A percentile compares a stretch with the other conserved stretches of the same genome.
Conservation (phyloP, 2,797 vertebrate genomes). For the Epinephelus malabaricus region DNA sequence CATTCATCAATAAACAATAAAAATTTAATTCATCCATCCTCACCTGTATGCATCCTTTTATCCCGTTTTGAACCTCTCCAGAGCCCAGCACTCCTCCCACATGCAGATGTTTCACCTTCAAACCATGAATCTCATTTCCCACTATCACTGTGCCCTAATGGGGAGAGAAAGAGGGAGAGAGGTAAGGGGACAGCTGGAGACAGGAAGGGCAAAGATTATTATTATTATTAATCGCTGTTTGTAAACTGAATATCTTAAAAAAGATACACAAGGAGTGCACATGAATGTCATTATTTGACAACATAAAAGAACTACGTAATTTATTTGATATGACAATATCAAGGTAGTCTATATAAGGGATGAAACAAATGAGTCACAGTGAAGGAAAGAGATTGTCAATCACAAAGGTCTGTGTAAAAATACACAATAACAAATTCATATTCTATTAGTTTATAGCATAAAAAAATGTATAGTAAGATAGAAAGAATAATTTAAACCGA, state of each 20-base stretch:
- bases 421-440: not conserved
- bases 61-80: conserved; percentile 92
- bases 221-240: conserved; percentile 39
- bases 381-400: not conserved
- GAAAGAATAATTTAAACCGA: not conserved
- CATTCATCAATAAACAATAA: conserved; percentile 13
- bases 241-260: conserved; percentile 17
- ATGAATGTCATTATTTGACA: conserved; percentile 18
- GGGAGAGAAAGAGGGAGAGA: conserved; percentile 27
- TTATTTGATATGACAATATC: not conserved
- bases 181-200: conserved; percentile 16
- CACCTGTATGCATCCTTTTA: conserved; percentile 97
- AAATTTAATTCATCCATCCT: conserved; percentile 40
- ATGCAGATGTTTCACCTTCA: conserved; percentile 97
- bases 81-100: conserved; percentile 93
- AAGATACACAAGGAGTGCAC: conserved; percentile 19
- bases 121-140: conserved; percentile 94
- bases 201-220: conserved; percentile 35
- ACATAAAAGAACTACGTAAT: not conserved
- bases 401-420: not conserved
- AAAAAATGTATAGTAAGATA: not conserved
- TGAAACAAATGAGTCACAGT: not conserved
- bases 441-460: not conserved
- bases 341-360: not conserved
- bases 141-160: conserved; percentile 93